These are phyloP conservation scores for Otis tarda DNA, from an alignment of 2,113 vertebrate species.

Conservation along the genomic window DNA sequence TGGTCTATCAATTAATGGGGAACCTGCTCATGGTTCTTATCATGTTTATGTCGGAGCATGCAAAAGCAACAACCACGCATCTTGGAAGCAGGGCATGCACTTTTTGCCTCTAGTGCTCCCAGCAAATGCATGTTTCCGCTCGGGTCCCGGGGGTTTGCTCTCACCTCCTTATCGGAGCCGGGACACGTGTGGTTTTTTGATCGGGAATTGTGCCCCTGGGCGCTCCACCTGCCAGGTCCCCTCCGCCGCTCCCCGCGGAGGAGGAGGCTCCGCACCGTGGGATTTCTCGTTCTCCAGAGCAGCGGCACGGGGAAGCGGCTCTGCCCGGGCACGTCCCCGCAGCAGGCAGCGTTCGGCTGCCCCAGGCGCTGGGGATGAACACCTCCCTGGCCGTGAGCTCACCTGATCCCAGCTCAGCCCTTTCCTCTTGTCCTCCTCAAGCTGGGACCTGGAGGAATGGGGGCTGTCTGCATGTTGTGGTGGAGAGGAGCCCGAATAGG, in stretches of 20 bases:
- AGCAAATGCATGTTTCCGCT: not conserved
- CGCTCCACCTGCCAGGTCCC: conserved; percentile 4
- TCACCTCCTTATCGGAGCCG: not conserved
- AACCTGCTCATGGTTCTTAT: not conserved
- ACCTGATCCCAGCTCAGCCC: not conserved
- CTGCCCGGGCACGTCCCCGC: conserved; percentile 57
- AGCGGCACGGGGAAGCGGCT: not conserved
- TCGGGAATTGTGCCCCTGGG: not conserved
- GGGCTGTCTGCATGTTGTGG: rapidly evolving
- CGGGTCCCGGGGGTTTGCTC: not conserved
- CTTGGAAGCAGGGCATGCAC: not conserved
- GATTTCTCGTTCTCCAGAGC: not conserved
- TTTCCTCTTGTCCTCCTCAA: not conserved
- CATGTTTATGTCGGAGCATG: not conserved
- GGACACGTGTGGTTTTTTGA: conserved; percentile 46
- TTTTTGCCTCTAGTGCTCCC: not conserved
- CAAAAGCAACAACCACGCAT: not conserved
- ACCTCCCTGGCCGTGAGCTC: not conserved
- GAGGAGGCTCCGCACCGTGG: not conserved
- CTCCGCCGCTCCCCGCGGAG: not conserved
- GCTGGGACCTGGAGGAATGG: not conserved
- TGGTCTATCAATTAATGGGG: not conserved
- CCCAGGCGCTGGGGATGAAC: not conserved
- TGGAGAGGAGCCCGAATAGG: too few species aligned
- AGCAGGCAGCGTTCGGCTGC: not conserved